Percentiles rank a stretch among this genome's conserved stretches.
Conservation (phyloP, 2,888 invertebrate species). For the Xanthorhoe spadicearia region DNA sequence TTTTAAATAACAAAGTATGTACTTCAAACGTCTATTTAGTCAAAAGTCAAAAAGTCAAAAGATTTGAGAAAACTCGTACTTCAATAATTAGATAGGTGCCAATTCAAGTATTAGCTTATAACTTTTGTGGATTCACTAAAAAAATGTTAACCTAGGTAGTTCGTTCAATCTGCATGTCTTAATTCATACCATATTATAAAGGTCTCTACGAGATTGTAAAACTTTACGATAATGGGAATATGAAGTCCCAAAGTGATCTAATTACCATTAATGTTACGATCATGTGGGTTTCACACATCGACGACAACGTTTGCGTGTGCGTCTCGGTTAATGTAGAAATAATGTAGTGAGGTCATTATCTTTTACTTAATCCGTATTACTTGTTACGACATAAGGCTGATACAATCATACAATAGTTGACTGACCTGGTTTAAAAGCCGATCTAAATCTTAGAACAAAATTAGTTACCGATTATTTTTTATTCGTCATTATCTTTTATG, state of each 20-base stretch:
- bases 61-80: no score
- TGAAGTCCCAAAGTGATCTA: constrained; percentile 48
- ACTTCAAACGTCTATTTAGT: background rate
- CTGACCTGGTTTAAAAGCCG: constrained; percentile 40
- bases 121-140: no score
- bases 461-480: background rate
- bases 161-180: background rate
- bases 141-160: background rate
- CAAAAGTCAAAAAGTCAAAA: no score
- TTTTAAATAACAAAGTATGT: background rate
- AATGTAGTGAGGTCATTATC: constrained; percentile 75
- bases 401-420: constrained; percentile 32
- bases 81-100: no score
- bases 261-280: constrained; percentile 54
- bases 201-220: constrained; percentile 30
- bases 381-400: constrained; percentile 59
- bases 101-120: no score
- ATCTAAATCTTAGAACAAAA: background rate
- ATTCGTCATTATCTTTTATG: background rate
- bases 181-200: constrained; percentile 27
- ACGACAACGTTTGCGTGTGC: constrained; percentile 60
- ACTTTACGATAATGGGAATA: constrained; percentile 34
- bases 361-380: constrained; percentile 71
- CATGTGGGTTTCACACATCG: constrained; percentile 59
- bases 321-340: constrained; percentile 71